Base-by-base conservation (phyloP, 2,888 invertebrate genomes). In the Cabera pusaria region DNA sequence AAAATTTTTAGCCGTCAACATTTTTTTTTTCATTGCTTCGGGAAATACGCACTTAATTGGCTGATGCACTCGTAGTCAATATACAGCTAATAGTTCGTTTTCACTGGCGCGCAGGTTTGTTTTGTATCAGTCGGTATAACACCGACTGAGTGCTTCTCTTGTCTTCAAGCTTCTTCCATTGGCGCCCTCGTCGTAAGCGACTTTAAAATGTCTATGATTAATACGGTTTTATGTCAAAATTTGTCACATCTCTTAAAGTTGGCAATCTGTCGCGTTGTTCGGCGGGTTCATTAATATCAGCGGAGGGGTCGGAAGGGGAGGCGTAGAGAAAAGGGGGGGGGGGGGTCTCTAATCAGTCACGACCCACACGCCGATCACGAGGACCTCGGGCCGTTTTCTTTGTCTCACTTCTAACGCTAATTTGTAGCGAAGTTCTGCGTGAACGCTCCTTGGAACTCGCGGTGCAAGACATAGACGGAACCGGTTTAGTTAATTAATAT, bases 351-450 rank as follows among this genome's bases (percentile, higher is more conserved):
- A 46, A 53, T 53, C 52, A 53, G 52, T 53, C 52, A 44, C 23
- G 29, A 50, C 42, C 48, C 50, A 50, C 50, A 53, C 44, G 50
- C 45, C 45, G 43, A 47, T 49, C 45, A 47, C 28, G 35, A 28
- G 40, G 28, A 28, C 51, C 51, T 39, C 16, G 39, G 49, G 51
- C 43, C 49, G 45, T 49, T 51, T 51, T 47, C 54, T 53, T 53
- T 54, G 54, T 51, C 54, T 54, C 38, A 38, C 47, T 47, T 40
- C 44, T 28, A 44, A 33, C 54, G 51, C 51, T 54, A 51, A 54
- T 54, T 54, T 54, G 51, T 51, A 51, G 47, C 48, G 32, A 44
- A 43, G 47, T 49, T 42, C 21, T 51, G 51, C 51, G 47, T 54
- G 53, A 54, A 50, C 44, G 51, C 49, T 47, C 42, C 14, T 39